Conservation (phyloP, 30 jellyfish, hydroid and myxozoan genomes). For the Haliclystus octoradiatus region DNA sequence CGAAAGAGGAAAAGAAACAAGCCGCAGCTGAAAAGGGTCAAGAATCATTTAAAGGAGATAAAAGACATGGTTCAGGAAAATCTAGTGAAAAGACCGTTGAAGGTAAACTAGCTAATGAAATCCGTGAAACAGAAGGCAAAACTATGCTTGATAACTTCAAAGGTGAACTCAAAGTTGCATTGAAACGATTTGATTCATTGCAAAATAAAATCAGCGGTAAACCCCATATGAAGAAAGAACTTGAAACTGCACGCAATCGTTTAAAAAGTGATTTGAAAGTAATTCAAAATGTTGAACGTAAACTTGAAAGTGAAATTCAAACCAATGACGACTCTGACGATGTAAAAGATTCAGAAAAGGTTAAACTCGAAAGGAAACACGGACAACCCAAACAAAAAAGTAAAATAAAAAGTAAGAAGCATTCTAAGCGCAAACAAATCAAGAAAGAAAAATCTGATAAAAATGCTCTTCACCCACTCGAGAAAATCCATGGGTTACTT, state of each 20-base stretch:
- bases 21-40: constrained; percentile 8
- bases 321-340: background rate
- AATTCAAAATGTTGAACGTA: constrained; percentile 63
- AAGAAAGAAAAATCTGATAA: background rate
- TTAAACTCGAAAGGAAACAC: background rate
- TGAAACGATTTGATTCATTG: background rate
- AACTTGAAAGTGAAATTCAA: constrained; percentile 3
- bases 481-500: constrained; percentile 60
- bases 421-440: background rate
- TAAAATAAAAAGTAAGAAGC: constrained; percentile 2
- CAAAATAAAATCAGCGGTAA: background rate
- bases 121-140: constrained; percentile 10
- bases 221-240: constrained; percentile 13
- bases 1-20: background rate
- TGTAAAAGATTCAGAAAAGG: background rate
- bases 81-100: constrained; percentile 44
- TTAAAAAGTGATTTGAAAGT: constrained; percentile 66
- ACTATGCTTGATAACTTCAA: background rate
- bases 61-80: constrained; percentile 36
- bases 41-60: constrained; percentile 2
- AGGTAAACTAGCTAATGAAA: constrained; percentile 34
- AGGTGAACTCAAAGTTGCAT: background rate
- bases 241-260: constrained; percentile 56
- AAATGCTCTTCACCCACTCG: constrained; percentile 61
- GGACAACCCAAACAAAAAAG: background rate